Percentiles rank a stretch among this genome's conserved stretches.
Evolutionary conservation across 2,113 vertebrate genomes (phyloP).

Genomic region (Cynoglossus semilaevis): DNA sequence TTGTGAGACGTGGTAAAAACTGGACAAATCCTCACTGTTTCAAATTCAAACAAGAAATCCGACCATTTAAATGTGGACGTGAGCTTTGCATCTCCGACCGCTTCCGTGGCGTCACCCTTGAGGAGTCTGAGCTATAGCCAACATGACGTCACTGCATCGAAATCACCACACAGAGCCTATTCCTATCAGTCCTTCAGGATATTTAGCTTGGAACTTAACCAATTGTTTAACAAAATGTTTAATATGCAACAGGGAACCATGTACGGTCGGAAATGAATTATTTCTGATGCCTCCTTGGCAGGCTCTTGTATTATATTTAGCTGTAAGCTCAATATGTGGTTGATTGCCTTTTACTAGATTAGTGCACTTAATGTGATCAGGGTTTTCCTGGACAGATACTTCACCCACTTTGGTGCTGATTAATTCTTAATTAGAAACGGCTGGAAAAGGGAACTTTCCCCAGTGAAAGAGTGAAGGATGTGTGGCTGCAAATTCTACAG

Average conservation of each 20-base stretch:
- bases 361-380: constrained; percentile 19
- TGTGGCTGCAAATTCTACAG: constrained; percentile 22
- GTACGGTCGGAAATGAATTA: constrained; percentile 9
- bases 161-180: constrained; percentile 52
- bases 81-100: constrained; percentile 41
- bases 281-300: constrained; percentile 26
- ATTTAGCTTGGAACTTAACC: constrained; percentile 32
- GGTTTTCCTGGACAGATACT: constrained; percentile 31
- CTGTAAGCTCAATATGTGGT: constrained; percentile 43
- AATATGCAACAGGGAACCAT: constrained; percentile 18
- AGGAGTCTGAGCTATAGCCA: constrained; percentile 53
- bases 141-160: constrained; percentile 72
- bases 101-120: constrained; percentile 61
- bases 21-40: not conserved
- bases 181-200: constrained; percentile 34
- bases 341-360: constrained; percentile 54
- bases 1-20: not conserved
- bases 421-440: constrained; percentile 46
- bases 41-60: constrained; percentile 8
- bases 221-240: constrained; percentile 34
- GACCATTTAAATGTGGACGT: constrained; percentile 19
- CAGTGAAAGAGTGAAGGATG: constrained; percentile 13
- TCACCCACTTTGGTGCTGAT: constrained; percentile 39
- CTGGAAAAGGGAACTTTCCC: constrained; percentile 19
- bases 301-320: constrained; percentile 34